Percentiles rank a stretch among this genome's conserved stretches.
phyloP scores from a whole-genome alignment of 1,140 invertebrate genomes.

The Heliothis virescens region DNA sequence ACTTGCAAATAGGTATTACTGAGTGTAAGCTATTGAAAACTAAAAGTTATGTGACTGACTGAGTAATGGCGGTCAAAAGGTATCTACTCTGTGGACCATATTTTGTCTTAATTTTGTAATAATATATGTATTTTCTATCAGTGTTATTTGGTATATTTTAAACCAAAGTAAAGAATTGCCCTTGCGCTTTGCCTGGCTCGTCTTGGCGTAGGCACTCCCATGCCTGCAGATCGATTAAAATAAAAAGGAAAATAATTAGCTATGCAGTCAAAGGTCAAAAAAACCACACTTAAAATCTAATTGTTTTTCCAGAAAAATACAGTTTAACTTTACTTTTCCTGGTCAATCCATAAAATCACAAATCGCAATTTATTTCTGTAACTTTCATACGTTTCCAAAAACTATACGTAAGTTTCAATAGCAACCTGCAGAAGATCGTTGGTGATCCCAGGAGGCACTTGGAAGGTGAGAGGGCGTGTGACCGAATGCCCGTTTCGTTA shows the following conservation, averaged over 20 bases:
- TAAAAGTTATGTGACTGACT: not conserved
- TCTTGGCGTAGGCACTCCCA: too few species aligned
- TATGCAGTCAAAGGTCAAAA: too few species aligned
- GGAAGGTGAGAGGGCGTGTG: conserved; percentile 55
- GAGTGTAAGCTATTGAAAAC: conserved; percentile 12
- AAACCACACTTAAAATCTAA: too few species aligned
- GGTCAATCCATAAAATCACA: not conserved
- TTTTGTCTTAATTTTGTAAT: too few species aligned
- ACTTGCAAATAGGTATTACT: conserved; percentile 1
- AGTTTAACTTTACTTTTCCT: not conserved
- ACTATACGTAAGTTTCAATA: conserved; percentile 17
- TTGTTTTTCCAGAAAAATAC: too few species aligned
- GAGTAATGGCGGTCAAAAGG: not conserved
- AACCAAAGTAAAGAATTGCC: too few species aligned
- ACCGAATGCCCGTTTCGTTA: conserved; percentile 58
- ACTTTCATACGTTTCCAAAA: not conserved
- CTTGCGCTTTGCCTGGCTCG: too few species aligned
- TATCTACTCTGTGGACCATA: not conserved
- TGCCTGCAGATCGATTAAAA: too few species aligned
- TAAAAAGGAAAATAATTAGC: too few species aligned
- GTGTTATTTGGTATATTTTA: too few species aligned
- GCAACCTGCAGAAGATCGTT: conserved; percentile 31
- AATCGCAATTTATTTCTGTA: not conserved
- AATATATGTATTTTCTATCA: too few species aligned
- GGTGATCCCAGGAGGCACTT: conserved; percentile 40